Evolutionary conservation across 53 echinoderm and acorn worm genomes (phyloP).

Genomic region (Mesocentrotus franciscanus): DNA sequence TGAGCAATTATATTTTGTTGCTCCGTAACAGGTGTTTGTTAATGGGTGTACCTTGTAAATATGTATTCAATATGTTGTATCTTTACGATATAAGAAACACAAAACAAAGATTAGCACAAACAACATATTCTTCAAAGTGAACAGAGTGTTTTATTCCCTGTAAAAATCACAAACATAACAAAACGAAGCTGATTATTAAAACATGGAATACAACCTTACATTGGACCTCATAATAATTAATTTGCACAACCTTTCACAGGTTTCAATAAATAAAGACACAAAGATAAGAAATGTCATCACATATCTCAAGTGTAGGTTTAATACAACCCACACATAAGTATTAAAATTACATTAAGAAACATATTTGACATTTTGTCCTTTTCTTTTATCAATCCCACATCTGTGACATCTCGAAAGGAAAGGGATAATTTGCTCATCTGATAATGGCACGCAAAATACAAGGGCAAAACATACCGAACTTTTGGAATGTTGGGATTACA

Average conservation of each 20-base stretch:
- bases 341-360: conserved; percentile 35
- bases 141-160: conserved; percentile 52
- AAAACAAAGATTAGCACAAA: neutral
- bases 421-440: neutral
- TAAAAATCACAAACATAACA: conserved; percentile 52
- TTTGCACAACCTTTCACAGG: conserved; percentile 53
- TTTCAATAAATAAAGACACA: conserved; percentile 35
- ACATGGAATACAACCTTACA: conserved; percentile 50
- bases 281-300: neutral
- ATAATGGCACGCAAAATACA: neutral
- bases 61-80: too few relatives aligned
- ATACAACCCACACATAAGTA: neutral
- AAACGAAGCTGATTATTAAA: conserved; percentile 17
- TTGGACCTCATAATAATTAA: conserved; percentile 33
- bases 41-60: too few relatives aligned
- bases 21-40: too few relatives aligned
- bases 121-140: neutral
- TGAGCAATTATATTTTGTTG: too few relatives aligned
- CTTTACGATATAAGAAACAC: neutral
- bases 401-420: neutral
- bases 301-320: neutral
- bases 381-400: neutral
- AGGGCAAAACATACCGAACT: neutral
- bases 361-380: neutral
- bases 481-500: conserved; percentile 19